These are phyloP conservation scores for Raja brachyura DNA, from an alignment of 2,113 vertebrate genomes.

Conservation along the genomic window DNA sequence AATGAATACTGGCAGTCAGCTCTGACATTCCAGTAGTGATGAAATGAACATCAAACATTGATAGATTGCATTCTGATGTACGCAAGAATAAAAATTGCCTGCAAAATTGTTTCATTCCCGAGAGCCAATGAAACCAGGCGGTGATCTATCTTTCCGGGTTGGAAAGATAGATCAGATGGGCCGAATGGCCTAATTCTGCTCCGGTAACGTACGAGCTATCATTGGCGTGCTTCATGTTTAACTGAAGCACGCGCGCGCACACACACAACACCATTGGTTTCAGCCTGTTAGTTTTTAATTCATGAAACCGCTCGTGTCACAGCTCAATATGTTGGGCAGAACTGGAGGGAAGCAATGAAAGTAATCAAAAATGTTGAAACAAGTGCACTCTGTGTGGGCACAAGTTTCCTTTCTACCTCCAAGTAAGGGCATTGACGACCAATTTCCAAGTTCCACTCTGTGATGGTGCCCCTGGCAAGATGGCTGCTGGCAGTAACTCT, in stretches of 20 bases:
- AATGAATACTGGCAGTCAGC: neutral
- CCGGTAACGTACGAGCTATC: no score
- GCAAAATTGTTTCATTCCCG: conserved; percentile 18
- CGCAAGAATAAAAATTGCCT: neutral
- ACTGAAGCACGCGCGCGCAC: neutral
- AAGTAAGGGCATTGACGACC: conserved; percentile 47
- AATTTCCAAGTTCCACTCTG: conserved; percentile 46
- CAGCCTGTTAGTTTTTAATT: neutral
- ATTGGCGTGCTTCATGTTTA: neutral
- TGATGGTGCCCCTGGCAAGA: conserved; percentile 37
- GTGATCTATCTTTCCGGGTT: no score
- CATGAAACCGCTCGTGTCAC: neutral
- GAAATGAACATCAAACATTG: neutral
- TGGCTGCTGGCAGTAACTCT: conserved; percentile 43
- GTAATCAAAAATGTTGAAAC: conserved; percentile 28
- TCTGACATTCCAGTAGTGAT: neutral
- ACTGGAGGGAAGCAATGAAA: conserved; percentile 21
- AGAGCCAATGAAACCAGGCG: neutral
- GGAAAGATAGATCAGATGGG: no score
- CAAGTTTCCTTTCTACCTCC: conserved; percentile 57
- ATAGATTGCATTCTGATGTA: neutral
- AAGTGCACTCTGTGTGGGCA: neutral
- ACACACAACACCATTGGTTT: neutral
- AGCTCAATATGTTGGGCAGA: conserved; percentile 14
- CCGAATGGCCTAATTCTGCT: no score